A percentile compares a stretch with the other conserved stretches of the same genome.
Conservation (phyloP, 2,797 vertebrate species). For the Lacerta agilis region DNA sequence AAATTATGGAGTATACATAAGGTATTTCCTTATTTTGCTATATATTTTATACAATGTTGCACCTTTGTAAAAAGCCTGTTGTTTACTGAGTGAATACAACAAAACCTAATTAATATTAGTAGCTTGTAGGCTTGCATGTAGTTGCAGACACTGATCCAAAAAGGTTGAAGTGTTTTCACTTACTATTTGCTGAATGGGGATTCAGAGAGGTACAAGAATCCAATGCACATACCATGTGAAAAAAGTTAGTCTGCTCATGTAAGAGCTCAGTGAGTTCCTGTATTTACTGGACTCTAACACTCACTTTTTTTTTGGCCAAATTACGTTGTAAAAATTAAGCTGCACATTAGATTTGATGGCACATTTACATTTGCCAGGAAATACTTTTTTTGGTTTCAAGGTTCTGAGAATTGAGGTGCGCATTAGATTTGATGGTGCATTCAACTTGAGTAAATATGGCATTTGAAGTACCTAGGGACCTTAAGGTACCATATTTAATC, state of each 20-base stretch:
- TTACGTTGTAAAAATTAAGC: no score
- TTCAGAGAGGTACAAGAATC: neutral
- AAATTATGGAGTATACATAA: neutral
- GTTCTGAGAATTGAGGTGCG: no score
- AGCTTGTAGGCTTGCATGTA: conserved; percentile 7
- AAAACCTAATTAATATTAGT: conserved; percentile 34
- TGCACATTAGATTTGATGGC: no score
- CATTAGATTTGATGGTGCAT: no score
- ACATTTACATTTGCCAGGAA: no score
- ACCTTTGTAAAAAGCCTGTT: conserved; percentile 35
- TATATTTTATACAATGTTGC: neutral
- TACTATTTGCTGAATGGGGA: conserved; percentile 7
- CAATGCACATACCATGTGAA: neutral
- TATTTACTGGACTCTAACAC: no score
- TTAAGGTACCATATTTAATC: neutral
- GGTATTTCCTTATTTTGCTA: neutral
- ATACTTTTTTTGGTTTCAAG: no score
- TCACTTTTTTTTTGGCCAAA: no score
- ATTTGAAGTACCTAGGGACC: neutral
- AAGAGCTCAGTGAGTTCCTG: neutral
- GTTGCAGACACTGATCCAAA: conserved; percentile 28
- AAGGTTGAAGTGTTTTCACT: conserved; percentile 37
- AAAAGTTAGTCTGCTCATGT: neutral
- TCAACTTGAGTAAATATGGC: no score
- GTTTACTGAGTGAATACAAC: neutral